Percentiles rank a stretch among this genome's conserved stretches.
These are phyloP conservation scores for Leptinotarsa lineolata DNA, from an alignment of 1,140 invertebrate genomes.

Conservation along the genomic window DNA sequence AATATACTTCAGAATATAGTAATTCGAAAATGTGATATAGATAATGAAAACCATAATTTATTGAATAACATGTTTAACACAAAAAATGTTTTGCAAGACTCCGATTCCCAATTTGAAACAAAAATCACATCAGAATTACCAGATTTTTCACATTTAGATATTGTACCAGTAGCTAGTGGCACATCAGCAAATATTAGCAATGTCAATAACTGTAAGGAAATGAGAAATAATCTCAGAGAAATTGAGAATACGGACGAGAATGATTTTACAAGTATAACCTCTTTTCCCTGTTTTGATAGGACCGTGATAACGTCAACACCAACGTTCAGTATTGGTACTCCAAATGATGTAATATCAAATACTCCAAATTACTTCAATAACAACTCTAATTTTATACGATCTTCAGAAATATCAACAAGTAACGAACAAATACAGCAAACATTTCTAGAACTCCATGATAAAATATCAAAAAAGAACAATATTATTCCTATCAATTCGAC, in stretches of 20 bases:
- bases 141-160: too few relatives aligned
- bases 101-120: too few relatives aligned
- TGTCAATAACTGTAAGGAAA: too few relatives aligned
- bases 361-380: neutral
- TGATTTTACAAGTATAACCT: neutral
- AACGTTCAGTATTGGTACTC: neutral
- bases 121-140: too few relatives aligned
- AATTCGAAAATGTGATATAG: neutral
- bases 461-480: too few relatives aligned
- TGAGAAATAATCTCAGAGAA: too few relatives aligned
- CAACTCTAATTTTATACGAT: neutral
- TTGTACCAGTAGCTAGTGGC: too few relatives aligned
- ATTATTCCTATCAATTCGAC: neutral
- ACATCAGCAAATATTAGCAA: too few relatives aligned
- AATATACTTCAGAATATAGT: conserved; percentile 12
- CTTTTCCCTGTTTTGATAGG: neutral
- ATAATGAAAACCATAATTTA: neutral
- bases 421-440: neutral
- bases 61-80: too few relatives aligned
- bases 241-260: too few relatives aligned
- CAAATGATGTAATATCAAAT: neutral
- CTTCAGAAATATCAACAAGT: neutral
- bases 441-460: neutral
- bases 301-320: neutral
- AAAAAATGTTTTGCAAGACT: too few relatives aligned